A percentile compares a stretch with the other conserved stretches of the same genome.
Evolutionary conservation across 2,797 vertebrate species (phyloP).

Genomic region (Tadarida brasiliensis): DNA sequence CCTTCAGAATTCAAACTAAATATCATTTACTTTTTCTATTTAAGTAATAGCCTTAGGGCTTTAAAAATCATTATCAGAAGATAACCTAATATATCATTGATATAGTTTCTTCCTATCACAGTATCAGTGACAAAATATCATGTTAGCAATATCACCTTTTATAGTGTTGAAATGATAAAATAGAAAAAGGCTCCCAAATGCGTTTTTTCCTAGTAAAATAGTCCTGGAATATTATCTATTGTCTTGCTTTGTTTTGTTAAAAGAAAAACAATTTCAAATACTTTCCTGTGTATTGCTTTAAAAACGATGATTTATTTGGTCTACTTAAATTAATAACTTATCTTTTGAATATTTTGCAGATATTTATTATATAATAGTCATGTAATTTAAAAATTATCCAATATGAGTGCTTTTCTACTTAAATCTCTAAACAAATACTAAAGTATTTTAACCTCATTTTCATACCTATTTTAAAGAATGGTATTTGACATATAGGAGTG

Average conservation of each 20-base stretch:
- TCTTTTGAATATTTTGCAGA: constrained; percentile 9
- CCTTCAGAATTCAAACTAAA: constrained; percentile 77
- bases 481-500: neutral
- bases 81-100: constrained; percentile 75
- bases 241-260: constrained; percentile 59
- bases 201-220: constrained; percentile 57
- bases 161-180: constrained; percentile 67
- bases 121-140: constrained; percentile 71
- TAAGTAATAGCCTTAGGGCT: constrained; percentile 74
- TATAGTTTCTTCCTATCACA: constrained; percentile 64
- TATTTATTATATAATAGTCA: constrained; percentile 6
- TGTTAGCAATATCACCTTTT: constrained; percentile 68
- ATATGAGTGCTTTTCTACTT: neutral
- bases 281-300: neutral
- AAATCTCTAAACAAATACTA: neutral
- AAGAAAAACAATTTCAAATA: constrained; percentile 58
- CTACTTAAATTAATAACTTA: neutral
- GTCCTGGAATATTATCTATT: constrained; percentile 22
- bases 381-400: neutral
- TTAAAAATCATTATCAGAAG: constrained; percentile 70
- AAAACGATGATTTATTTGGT: constrained; percentile 51
- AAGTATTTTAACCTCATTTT: neutral
- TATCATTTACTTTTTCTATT: constrained; percentile 81
- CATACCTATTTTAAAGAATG: neutral
- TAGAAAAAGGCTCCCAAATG: constrained; percentile 17